These are phyloP conservation scores for Cerastoderma edule DNA, from an alignment of 2,888 invertebrate genomes.

Conservation along the genomic window DNA sequence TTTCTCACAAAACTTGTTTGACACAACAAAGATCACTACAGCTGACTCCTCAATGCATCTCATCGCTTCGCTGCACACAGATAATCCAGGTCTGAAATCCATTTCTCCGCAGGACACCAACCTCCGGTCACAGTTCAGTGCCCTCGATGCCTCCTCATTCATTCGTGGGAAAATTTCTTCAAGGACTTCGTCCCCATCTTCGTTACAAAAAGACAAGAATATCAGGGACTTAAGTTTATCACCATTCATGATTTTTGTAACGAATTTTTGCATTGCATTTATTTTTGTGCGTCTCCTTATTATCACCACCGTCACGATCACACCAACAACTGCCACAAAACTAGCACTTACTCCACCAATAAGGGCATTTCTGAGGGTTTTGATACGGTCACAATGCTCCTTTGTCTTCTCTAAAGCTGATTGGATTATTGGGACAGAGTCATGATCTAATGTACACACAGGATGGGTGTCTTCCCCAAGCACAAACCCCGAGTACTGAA, in stretches of 20 bases:
- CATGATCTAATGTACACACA: constrained; percentile 22
- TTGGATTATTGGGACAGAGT: neutral
- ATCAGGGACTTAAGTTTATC: constrained; percentile 5
- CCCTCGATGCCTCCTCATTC: constrained; percentile 3
- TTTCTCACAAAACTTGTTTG: constrained; percentile 32
- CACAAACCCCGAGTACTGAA: neutral
- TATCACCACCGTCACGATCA: neutral
- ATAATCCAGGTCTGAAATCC: constrained; percentile 22
- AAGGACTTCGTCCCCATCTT: constrained; percentile 27
- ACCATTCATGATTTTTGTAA: neutral
- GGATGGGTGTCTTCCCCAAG: neutral
- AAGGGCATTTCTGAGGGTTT: neutral
- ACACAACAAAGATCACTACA: constrained; percentile 26
- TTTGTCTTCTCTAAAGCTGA: neutral
- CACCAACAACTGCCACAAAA: neutral
- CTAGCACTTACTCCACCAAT: neutral
- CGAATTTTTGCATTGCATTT: neutral
- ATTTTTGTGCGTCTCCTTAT: neutral
- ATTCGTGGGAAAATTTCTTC: constrained; percentile 23
- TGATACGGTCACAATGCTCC: neutral
- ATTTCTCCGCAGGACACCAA: constrained; percentile 27
- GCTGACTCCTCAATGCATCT: constrained; percentile 33
- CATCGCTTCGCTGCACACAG: constrained; percentile 25
- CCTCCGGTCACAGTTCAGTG: constrained; percentile 5
- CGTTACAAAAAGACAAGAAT: constrained; percentile 31